phyloP scores from a whole-genome alignment of 1,140 invertebrate genomes.

The Cydia strobilella region DNA sequence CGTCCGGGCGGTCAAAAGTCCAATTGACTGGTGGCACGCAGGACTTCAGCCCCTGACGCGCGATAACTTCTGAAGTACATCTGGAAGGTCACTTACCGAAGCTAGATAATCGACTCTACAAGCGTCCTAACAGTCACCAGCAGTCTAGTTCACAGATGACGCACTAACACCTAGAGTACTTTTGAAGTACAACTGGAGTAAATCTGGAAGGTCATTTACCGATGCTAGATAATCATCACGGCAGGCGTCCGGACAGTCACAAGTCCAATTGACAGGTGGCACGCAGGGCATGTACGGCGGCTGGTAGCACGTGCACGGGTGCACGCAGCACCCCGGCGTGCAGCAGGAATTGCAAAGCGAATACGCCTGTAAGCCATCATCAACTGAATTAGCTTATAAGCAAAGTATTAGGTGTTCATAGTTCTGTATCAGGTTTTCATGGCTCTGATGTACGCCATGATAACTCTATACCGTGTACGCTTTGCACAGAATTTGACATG shows the following conservation, averaged over 20 bases:
- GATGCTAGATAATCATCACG: slow-evolving; percentile 67
- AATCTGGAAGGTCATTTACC: slow-evolving; percentile 38
- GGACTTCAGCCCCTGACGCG: slow-evolving; percentile 36
- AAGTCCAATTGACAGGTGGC: slow-evolving; percentile 65
- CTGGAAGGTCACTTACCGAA: slow-evolving; percentile 44
- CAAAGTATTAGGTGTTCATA: no score
- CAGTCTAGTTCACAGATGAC: slow-evolving; percentile 66
- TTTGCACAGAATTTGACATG: no score
- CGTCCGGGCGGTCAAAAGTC: slow-evolving; percentile 61
- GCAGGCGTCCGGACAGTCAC: slow-evolving; percentile 61
- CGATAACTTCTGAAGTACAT: no score
- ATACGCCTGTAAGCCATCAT: slow-evolving; percentile 55
- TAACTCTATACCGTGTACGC: no score
- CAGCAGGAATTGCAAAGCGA: slow-evolving; percentile 64
- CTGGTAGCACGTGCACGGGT: slow-evolving; percentile 56
- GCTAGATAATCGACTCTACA: slow-evolving; percentile 67
- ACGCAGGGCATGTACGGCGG: slow-evolving; percentile 57
- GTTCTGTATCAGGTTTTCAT: no score
- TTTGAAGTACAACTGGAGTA: no score
- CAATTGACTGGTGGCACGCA: slow-evolving; percentile 63
- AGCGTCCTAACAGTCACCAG: slow-evolving; percentile 59
- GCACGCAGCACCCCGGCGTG: slow-evolving; percentile 47
- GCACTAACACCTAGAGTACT: slow-evolving; percentile 36
- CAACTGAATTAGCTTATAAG: not conserved
- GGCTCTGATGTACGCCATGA: no score